Evolutionary conservation across 2,113 vertebrate genomes (phyloP).

Genomic region (Aplodontia rufa): DNA sequence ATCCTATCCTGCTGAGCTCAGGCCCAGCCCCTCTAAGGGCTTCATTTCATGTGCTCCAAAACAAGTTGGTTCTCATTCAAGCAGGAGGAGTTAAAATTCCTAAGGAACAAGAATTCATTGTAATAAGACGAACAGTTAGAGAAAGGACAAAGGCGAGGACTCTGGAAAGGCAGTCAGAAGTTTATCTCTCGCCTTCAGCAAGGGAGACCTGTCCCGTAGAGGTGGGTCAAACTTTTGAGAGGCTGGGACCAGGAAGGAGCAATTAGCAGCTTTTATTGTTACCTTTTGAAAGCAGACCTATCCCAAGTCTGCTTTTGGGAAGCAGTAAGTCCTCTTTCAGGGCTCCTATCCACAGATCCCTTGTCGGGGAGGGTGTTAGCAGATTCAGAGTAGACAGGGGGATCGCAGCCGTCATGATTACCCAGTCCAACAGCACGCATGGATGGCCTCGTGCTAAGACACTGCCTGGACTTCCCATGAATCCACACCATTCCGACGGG

Average conservation of each 20-base stretch:
- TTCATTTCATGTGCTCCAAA: neutral
- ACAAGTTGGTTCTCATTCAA: neutral
- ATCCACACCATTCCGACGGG: neutral
- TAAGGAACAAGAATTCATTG: neutral
- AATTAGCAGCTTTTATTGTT: neutral
- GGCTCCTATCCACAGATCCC: neutral
- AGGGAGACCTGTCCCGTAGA: neutral
- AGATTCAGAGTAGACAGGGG: neutral
- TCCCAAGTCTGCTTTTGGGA: neutral
- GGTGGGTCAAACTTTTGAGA: neutral
- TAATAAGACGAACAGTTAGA: neutral
- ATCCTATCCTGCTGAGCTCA: neutral
- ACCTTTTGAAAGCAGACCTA: neutral
- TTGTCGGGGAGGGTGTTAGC: too few relatives aligned
- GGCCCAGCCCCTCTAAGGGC: neutral
- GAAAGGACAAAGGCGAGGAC: neutral
- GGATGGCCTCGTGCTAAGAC: neutral
- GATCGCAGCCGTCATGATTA: fast-evolving
- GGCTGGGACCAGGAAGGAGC: neutral
- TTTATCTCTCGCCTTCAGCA: neutral
- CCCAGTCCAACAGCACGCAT: neutral
- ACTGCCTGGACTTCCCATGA: too few relatives aligned
- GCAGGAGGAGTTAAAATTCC: neutral
- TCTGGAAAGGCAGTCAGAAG: neutral
- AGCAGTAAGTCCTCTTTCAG: neutral